phyloP scores from a whole-genome alignment of 2,113 vertebrate species.

The Varanus salvator region DNA sequence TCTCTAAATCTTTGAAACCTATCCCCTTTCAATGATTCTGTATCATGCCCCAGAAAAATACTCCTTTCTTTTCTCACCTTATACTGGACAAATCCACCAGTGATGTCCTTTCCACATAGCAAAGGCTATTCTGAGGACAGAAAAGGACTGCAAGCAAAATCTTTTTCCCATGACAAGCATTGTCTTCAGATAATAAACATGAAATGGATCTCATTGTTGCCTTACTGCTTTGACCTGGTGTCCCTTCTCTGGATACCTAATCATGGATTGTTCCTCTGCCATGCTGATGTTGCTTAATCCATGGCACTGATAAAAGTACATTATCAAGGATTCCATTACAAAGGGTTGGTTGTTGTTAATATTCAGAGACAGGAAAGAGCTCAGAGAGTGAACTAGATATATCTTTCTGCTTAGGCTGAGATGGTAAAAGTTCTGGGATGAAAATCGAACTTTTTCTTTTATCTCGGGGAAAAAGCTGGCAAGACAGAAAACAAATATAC shows the following conservation, averaged over 20 bases:
- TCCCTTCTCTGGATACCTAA: conserved; percentile 54
- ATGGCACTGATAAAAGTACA: conserved; percentile 50
- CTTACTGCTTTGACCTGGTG: conserved; percentile 59
- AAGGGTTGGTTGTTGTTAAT: conserved; percentile 59
- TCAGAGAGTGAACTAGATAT: conserved; percentile 39
- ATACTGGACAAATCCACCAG: conserved; percentile 52
- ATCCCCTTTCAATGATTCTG: conserved; percentile 19
- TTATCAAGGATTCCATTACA: conserved; percentile 52
- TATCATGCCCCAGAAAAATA: conserved; percentile 49
- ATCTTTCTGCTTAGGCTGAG: conserved; percentile 57
- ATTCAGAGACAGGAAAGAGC: conserved; percentile 49
- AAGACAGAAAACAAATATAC: conserved; percentile 29
- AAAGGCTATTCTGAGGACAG: conserved; percentile 45
- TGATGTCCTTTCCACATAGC: conserved; percentile 59
- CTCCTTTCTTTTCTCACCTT: conserved; percentile 46
- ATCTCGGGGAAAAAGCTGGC: conserved; percentile 34
- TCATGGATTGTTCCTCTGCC: conserved; percentile 45
- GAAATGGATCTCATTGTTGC: conserved; percentile 67
- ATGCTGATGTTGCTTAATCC: conserved; percentile 66
- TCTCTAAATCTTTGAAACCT: conserved; percentile 59
- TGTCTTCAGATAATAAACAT: conserved; percentile 51
- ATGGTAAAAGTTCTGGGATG: conserved; percentile 51
- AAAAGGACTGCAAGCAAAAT: conserved; percentile 33
- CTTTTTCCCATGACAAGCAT: conserved; percentile 49
- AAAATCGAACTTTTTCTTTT: conserved; percentile 40